phyloP scores from a whole-genome alignment of 2,888 invertebrate genomes.

The Ephialtes manifestator region DNA sequence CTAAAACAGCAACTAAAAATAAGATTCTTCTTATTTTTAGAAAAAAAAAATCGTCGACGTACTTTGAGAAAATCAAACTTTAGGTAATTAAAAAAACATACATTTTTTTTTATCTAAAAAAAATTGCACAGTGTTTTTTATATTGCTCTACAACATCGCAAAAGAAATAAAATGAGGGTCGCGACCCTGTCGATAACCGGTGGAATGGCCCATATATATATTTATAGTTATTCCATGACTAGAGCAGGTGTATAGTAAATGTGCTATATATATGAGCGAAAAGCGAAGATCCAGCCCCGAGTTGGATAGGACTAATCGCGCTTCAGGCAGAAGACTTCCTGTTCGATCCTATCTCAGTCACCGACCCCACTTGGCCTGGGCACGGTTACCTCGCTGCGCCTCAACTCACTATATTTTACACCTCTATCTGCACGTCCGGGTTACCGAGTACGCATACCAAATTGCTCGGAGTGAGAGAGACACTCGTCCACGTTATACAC shows the following conservation, averaged over 20 bases:
- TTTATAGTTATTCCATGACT: background rate
- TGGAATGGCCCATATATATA: too few species aligned
- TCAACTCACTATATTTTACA: conserved; percentile 72
- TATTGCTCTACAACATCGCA: too few species aligned
- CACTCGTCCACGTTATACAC: conserved; percentile 56
- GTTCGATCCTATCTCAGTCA: conserved; percentile 67
- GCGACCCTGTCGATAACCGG: too few species aligned
- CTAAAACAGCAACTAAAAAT: too few species aligned
- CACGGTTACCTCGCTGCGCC: conserved; percentile 50
- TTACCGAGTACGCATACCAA: conserved; percentile 72
- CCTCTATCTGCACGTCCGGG: conserved; percentile 73
- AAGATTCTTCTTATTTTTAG: too few species aligned
- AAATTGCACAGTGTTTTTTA: too few species aligned
- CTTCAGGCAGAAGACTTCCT: conserved; percentile 52
- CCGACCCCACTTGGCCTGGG: conserved; percentile 61
- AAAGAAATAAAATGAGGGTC: too few species aligned
- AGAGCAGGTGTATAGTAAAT: background rate
- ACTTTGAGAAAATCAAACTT: too few species aligned
- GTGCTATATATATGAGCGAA: conserved; percentile 16
- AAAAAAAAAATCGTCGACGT: too few species aligned
- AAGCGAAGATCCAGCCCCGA: conserved; percentile 42
- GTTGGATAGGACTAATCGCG: conserved; percentile 44
- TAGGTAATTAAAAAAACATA: too few species aligned
- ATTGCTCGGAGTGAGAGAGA: conserved; percentile 60
- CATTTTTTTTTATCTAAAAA: too few species aligned